Conservation (phyloP, 2,888 invertebrate genomes). For the Chydorus sphaericus region DNA sequence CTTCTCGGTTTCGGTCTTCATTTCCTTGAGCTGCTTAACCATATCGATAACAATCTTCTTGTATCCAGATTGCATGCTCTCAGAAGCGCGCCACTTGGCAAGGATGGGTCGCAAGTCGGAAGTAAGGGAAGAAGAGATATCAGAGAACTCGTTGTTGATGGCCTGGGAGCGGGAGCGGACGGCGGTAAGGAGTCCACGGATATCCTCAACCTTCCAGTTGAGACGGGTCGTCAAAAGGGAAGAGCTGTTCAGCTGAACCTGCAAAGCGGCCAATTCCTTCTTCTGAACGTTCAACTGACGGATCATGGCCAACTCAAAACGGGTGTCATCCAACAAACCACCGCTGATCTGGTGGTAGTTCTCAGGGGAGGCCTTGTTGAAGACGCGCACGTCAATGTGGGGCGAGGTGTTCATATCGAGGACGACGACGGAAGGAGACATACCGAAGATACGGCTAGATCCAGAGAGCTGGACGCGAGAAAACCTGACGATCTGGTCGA, state of each 20-base stretch:
- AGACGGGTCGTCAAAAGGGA: background rate
- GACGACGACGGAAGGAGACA: constrained; percentile 10
- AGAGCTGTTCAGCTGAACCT: background rate
- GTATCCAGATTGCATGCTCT: constrained; percentile 39
- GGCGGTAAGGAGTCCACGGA: constrained; percentile 4
- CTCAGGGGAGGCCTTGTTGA: constrained; percentile 12
- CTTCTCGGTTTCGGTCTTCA: constrained; percentile 50
- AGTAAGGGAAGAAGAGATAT: background rate
- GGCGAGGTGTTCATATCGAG: constrained; percentile 8
- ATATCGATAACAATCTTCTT: constrained; percentile 47
- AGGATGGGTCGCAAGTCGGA: background rate
- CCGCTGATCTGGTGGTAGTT: constrained; percentile 12
- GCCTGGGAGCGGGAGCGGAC: constrained; percentile 1
- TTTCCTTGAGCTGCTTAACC: constrained; percentile 43
- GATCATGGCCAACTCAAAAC: constrained; percentile 6
- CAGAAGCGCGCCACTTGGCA: constrained; percentile 32
- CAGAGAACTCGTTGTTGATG: constrained; percentile 2
- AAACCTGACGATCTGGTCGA: background rate
- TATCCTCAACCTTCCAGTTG: constrained; percentile 8
- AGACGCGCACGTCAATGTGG: constrained; percentile 7
- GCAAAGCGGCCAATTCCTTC: constrained; percentile 2
- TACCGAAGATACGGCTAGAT: constrained; percentile 8
- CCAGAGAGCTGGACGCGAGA: constrained; percentile 5
- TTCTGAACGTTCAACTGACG: constrained; percentile 3
- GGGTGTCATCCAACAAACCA: constrained; percentile 5